Base-by-base conservation (phyloP, 2,797 vertebrate genomes). In the Lutjanus argentimaculatus region DNA sequence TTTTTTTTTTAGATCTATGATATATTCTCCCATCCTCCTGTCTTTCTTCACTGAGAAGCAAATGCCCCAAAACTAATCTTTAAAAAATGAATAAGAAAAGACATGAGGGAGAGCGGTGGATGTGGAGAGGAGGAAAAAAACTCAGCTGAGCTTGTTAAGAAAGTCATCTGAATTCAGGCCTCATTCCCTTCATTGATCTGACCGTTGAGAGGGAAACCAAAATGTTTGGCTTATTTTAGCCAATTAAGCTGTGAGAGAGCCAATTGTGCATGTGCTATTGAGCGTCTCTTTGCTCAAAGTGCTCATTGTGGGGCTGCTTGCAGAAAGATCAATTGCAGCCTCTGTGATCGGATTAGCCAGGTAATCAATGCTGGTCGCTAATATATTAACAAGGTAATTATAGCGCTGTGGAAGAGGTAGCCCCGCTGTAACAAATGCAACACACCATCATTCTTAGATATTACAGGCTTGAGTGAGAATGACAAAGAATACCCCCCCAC, bases 311-410 rank as follows among this genome's bases (percentile, higher is more conserved):
- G 93, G 88, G 82, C 90, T 93, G 95, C 94, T 98, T 96, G 96
- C 96, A 95, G 95, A 92, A 81, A 87, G 95, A 99, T 99, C 97
- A 96, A 99, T 99, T 94, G 94, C 91, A 93, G 95, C 91, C 80
- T 78, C 86, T 84, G 95, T 96, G 97, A 99, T 98, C 94, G 96
- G 97, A 99, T 99, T 99, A 99, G 95, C 91, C 94, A 91, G 94
- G 95, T 96, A 96, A 98, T 99, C 97, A 97, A 97, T 98, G 94
- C 95, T 94, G 94, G 95, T 95, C 95, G 94, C 97, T 98, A 98
- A 99, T 98, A 97, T 97, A 97, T 99, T 98, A 98, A 99, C 97
- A 98, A 96, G 96, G 95, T 97, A 97, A 98, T 97, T 98, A 98
- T 77, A 80, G 90, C 89, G 85, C 94, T 92, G 90, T 94, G 92